A percentile compares a stretch with the other conserved stretches of the same genome.
These are phyloP conservation scores for Nephrotoma flavescens DNA, from an alignment of 2,888 invertebrate genomes.

Conservation along the genomic window DNA sequence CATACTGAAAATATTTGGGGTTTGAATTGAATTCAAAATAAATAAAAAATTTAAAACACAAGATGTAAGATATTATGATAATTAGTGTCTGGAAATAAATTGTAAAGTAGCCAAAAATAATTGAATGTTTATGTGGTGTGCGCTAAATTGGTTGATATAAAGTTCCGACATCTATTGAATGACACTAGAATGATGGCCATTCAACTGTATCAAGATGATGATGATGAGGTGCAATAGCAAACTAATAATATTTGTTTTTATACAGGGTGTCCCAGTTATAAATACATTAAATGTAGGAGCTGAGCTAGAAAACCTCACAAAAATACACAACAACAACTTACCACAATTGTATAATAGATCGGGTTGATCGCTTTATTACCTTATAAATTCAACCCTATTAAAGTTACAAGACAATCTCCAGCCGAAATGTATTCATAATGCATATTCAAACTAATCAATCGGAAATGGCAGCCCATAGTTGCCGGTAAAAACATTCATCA, in stretches of 20 bases:
- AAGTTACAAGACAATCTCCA: too few species aligned
- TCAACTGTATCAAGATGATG: neutral
- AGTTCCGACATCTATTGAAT: neutral
- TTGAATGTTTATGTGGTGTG: neutral
- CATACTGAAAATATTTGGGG: neutral
- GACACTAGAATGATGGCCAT: neutral
- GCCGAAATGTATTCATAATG: too few species aligned
- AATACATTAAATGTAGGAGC: too few species aligned
- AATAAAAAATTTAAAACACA: neutral
- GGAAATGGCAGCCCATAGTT: too few species aligned
- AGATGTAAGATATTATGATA: neutral
- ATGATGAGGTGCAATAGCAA: neutral
- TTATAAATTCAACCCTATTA: too few species aligned
- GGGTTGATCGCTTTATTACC: too few species aligned
- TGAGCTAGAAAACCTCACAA: too few species aligned
- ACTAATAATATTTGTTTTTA: neutral
- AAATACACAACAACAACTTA: too few species aligned
- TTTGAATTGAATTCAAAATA: neutral
- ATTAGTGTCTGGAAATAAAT: neutral
- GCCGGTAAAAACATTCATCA: too few species aligned
- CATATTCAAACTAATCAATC: too few species aligned
- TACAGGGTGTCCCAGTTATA: neutral
- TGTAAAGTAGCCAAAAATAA: neutral
- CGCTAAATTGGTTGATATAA: neutral
- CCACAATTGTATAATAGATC: too few species aligned